phyloP scores from a whole-genome alignment of 2,888 invertebrate genomes.

The Ormyrus nitidulus region DNA sequence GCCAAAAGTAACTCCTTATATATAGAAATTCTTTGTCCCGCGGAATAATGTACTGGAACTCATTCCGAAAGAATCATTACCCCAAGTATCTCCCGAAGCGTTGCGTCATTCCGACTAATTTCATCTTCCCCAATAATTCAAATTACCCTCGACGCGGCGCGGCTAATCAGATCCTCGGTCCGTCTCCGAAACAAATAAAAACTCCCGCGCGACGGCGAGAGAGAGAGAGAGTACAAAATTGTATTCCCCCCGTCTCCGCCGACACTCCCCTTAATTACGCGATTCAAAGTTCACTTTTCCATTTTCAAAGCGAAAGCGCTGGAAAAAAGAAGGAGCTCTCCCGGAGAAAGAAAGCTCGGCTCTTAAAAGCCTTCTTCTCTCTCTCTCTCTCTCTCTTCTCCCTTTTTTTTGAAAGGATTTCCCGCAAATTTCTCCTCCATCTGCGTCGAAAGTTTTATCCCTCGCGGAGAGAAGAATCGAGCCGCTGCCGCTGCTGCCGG shows the following conservation, averaged over 20 bases:
- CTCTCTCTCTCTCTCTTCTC: not conserved
- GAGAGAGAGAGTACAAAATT: conserved; percentile 43
- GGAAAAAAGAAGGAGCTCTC: not conserved
- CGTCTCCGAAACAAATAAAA: too few relatives aligned
- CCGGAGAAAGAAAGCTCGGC: conserved; percentile 3
- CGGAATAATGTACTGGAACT: too few relatives aligned
- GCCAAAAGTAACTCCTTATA: too few relatives aligned
- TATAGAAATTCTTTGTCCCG: too few relatives aligned
- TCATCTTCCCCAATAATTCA: too few relatives aligned
- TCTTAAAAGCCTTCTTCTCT: conserved; percentile 54
- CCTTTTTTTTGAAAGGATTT: conserved; percentile 55
- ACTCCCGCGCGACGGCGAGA: not conserved
- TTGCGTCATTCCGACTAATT: too few relatives aligned
- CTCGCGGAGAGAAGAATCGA: conserved; percentile 37
- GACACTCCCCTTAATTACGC: conserved; percentile 53
- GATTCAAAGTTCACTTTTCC: conserved; percentile 57
- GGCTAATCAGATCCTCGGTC: too few relatives aligned
- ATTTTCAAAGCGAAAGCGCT: conserved; percentile 43
- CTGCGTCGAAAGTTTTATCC: conserved; percentile 56
- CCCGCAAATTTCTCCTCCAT: conserved; percentile 57
- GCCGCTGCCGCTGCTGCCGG: conserved; percentile 66
- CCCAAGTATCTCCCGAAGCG: too few relatives aligned
- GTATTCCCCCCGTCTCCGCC: conserved; percentile 48
- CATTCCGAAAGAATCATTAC: too few relatives aligned
- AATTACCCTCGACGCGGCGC: too few relatives aligned